Conservation (phyloP, 2,113 vertebrate species). For the Halcyon senegalensis region DNA sequence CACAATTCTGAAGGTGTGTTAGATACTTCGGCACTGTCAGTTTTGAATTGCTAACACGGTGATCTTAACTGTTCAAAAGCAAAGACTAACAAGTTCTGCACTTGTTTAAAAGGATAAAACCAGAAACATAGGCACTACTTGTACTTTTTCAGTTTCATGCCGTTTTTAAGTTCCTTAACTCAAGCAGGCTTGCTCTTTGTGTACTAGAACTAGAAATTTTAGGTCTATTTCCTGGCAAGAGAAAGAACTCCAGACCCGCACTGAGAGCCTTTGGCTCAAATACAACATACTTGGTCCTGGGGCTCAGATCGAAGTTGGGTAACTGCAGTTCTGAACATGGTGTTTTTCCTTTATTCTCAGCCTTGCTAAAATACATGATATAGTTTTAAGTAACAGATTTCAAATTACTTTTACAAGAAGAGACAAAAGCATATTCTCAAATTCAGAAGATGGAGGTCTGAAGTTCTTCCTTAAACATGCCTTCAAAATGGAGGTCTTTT, state of each 20-base stretch:
- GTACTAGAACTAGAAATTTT: background rate
- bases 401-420: constrained; percentile 29
- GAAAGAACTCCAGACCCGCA: background rate
- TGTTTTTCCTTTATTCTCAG: constrained; percentile 63
- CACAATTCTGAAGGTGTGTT: background rate
- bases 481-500: constrained; percentile 94
- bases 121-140: background rate
- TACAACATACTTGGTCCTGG: background rate
- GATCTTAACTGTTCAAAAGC: background rate
- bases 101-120: background rate
- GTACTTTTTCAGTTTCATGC: background rate
- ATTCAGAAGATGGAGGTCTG: constrained; percentile 92
- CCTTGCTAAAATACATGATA: constrained; percentile 61
- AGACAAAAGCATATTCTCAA: background rate
- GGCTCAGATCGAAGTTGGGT: background rate
- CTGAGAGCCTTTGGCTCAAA: background rate
- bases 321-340: constrained; percentile 33
- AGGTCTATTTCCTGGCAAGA: background rate
- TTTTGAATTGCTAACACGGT: background rate
- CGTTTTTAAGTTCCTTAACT: background rate
- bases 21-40: background rate
- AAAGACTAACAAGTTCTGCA: background rate
- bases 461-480: constrained; percentile 96
- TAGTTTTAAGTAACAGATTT: constrained; percentile 40
- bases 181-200: background rate